Evolutionary conservation across 92 coral and sea anemone genomes (phyloP), one percentile per base, ranked within the genome.

Genomic region (Virgularia gustaviana): DNA sequence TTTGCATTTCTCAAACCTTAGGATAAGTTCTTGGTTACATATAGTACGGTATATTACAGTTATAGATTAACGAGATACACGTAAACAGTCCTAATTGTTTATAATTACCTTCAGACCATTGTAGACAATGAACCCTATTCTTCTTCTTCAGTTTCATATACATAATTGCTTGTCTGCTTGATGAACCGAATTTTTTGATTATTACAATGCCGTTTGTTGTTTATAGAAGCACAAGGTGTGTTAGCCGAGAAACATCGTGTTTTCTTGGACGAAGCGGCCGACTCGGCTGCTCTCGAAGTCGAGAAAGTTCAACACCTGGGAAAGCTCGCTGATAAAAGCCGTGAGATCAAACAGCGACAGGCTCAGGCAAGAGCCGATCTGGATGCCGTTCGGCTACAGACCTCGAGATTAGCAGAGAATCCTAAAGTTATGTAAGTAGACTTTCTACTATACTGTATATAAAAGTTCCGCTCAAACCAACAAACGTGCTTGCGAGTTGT

Each of bases 211-310:
- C 29, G 23, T 28, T 65, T 42, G 28, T 24, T 39, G 18, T 30
- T 68, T 13, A 29, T 47, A 68, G 75, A 68, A 49, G 61, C 75
- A 19, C 60, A 68, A 68, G 60, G 61, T 32, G 32, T 68, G 44
- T 35, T 68, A 31, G 51, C 75, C 10, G 75, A 68, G 55, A 68
- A 68, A 34, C 75, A 68, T 19, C 75, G 61, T 22, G 45, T 4
- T 6, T 68, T 68, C 25, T 59, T 68, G 18, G 75, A 68, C 8
- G 60, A 68, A 49, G 75, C 75, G 6, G 75, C 60, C 13, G 51
- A 68, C 75, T 45, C 75, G 2, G 55, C 75, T 16, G 61, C 75
- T 19, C 27, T 51, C 4, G 75, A 49, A 29, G 10, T 68, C 24
- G 44, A 68, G 49, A 68, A 68, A 51, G 75, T 68, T 16, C 75